Conservation (phyloP, 1,140 invertebrate species). For the Lepidurus couesii region DNA sequence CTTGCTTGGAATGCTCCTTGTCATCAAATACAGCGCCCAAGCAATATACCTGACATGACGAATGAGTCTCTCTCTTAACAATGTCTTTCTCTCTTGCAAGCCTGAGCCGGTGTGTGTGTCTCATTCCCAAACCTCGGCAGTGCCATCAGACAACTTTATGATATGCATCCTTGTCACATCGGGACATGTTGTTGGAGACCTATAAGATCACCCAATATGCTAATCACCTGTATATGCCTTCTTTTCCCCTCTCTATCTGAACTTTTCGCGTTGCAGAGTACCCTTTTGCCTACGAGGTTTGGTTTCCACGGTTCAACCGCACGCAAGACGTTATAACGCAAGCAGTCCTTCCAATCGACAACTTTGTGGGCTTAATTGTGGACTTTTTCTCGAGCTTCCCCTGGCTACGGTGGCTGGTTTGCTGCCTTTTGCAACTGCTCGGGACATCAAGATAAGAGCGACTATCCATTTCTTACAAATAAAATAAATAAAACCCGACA, state of each 20-base stretch:
- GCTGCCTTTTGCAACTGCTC: not conserved
- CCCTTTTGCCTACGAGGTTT: not conserved
- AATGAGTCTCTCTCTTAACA: not conserved
- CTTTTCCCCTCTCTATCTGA: no score
- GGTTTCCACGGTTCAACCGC: not conserved
- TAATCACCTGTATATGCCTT: not conserved
- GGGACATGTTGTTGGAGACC: slow-evolving; percentile 1
- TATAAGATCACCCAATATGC: slow-evolving; percentile 15
- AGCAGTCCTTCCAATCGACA: not conserved
- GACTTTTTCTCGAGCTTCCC: not conserved
- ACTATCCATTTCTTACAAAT: no score
- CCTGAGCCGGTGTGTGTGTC: not conserved
- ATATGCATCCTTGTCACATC: not conserved
- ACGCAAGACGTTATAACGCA: not conserved
- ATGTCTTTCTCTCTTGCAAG: not conserved
- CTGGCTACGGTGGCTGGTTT: not conserved
- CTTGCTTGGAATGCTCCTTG: slow-evolving; percentile 1
- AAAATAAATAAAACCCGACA: no score
- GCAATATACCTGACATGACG: slow-evolving; percentile 4
- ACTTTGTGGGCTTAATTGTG: not conserved
- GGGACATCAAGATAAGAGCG: not conserved
- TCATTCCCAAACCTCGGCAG: not conserved
- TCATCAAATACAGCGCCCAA: not conserved
- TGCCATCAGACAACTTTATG: not conserved
- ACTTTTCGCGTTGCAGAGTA: not conserved